Evolutionary conservation across 92 coral and sea anemone species (phyloP), one percentile per base, ranked within the genome.

Genomic region (Diadumene lineata): DNA sequence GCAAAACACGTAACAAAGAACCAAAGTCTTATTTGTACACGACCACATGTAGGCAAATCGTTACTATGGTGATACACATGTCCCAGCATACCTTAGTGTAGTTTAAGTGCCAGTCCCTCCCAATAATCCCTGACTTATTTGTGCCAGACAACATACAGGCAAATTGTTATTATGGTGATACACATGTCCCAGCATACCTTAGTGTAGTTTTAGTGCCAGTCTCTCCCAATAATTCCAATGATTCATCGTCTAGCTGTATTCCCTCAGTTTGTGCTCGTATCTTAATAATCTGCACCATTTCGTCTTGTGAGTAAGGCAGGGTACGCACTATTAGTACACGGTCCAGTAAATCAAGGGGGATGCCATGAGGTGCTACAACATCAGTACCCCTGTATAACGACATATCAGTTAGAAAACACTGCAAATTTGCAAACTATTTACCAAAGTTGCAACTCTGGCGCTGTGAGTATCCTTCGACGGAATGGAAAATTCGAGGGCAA

Each of bases 21-120:
- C n/a, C n/a, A n/a, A n/a, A n/a, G n/a, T n/a, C n/a, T n/a, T n/a
- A n/a, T n/a, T n/a, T n/a, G n/a, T n/a, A n/a, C n/a, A n/a, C n/a
- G n/a, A n/a, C n/a, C n/a, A n/a, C n/a, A n/a, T n/a, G n/a, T n/a
- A n/a, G n/a, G n/a, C n/a, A n/a, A n/a, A n/a, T n/a, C n/a, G n/a
- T n/a, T n/a, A n/a, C n/a, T 17, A 31, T 66, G 71, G 8, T 8
- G 22, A 66, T 7, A 17, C 15, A 50, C 15, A 43, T 6, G 74
- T 19, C 16, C 38, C 19, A 30, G 21, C 48, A 30, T 63, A 87
- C 98, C 98, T 94, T n/a, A 94, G 80, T 0, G 98, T 94, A 25
- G 97, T 94, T 74, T 89, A 91, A 50, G 98, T 94, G 21, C 98
- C 98, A 27, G 85, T 89, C 56, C 92, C 98, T 78, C 98, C 98